phyloP scores from a whole-genome alignment of 2,797 vertebrate genomes.

The Sebastes variabilis region DNA sequence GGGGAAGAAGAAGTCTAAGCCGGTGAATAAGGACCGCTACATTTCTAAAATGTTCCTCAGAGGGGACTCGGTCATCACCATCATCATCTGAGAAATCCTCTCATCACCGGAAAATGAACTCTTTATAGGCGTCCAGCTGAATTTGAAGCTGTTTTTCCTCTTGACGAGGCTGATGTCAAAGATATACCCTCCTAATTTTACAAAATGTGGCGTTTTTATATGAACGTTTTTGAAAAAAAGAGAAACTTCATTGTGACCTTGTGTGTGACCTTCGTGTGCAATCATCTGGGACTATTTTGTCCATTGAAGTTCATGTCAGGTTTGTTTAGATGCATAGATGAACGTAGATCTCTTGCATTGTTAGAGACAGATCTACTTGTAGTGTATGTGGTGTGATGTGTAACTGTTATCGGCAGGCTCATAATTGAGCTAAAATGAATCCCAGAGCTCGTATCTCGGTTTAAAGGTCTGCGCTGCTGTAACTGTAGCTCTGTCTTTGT shows the following conservation, averaged over 20 bases:
- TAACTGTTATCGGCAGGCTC: not conserved
- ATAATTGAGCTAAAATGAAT: not conserved
- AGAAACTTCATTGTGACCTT: too few species aligned
- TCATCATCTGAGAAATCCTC: slow-evolving; percentile 88
- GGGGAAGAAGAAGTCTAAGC: slow-evolving; percentile 94
- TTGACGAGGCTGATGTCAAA: not conserved
- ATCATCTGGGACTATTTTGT: not conserved
- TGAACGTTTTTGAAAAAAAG: too few species aligned
- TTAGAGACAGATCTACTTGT: not conserved
- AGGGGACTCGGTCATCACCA: slow-evolving; percentile 87
- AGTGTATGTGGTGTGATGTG: not conserved
- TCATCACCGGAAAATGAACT: slow-evolving; percentile 88
- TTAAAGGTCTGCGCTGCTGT: not conserved
- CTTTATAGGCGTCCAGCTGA: not conserved
- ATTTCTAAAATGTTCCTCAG: slow-evolving; percentile 90
- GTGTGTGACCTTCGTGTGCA: not conserved
- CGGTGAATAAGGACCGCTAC: slow-evolving; percentile 81
- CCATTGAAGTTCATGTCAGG: not conserved
- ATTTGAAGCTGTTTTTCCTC: too few species aligned
- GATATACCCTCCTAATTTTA: not conserved
- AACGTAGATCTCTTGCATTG: not conserved
- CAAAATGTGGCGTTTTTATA: too few species aligned
- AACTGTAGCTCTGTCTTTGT: not conserved
- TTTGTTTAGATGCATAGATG: not conserved
- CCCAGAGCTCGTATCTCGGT: not conserved